These are phyloP conservation scores for Lampris incognitus DNA, from an alignment of 2,113 vertebrate genomes.

Conservation along the genomic window DNA sequence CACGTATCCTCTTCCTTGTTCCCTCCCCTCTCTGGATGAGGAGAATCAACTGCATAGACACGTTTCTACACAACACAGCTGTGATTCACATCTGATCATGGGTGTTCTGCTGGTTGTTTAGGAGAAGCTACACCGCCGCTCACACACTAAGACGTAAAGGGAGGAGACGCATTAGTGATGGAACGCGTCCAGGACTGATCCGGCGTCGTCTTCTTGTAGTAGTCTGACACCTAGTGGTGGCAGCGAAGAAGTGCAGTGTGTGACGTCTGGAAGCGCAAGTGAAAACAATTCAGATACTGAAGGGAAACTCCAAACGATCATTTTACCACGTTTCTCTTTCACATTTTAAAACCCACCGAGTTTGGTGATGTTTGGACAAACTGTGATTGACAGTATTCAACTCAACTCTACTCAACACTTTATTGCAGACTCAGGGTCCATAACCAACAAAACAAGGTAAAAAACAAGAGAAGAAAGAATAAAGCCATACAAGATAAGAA, in stretches of 20 bases:
- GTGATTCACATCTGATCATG: no score
- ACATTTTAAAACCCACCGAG: no score
- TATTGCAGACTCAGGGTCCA: no score
- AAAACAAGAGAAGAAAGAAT: no score
- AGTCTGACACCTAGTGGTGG: slow-evolving; percentile 31
- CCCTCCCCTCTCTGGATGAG: not conserved
- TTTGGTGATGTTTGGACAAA: no score
- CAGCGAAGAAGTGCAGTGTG: accelerated
- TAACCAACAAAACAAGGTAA: no score
- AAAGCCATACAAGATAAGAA: no score
- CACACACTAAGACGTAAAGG: not conserved
- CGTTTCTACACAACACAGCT: no score
- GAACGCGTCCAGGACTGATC: not conserved
- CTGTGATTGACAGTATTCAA: no score
- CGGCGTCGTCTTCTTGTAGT: not conserved
- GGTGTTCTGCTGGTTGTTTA: no score
- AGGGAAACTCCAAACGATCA: slow-evolving; percentile 41
- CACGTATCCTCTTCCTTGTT: not conserved
- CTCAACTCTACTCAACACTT: no score
- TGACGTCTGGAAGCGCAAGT: slow-evolving; percentile 55
- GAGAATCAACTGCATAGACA: not conserved
- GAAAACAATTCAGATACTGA: accelerated
- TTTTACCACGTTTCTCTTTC: not conserved
- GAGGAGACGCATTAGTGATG: not conserved
- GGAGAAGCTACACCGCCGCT: no score